Evolutionary conservation across 2,888 invertebrate genomes (phyloP), one percentile per base, ranked within the genome.

Genomic region (Temnothorax unifasciatus): DNA sequence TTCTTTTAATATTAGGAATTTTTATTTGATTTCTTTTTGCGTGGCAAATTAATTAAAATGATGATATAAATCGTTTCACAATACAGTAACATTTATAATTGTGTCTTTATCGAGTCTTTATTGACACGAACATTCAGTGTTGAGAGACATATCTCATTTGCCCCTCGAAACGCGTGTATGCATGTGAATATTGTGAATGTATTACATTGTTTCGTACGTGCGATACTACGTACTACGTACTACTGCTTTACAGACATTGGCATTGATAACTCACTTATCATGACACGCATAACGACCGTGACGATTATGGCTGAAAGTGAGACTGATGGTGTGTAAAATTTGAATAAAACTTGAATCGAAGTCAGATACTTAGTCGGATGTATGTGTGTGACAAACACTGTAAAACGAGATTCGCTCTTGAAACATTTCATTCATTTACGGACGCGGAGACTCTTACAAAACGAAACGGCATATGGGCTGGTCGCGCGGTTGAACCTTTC

Each of bases 231-330:
- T 38, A n/a, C 38, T 69, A 34, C 18, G n/a, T n/a, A n/a, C n/a
- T n/a, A n/a, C n/a, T n/a, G n/a, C n/a, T 34, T 13, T 54, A 41
- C 54, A 68, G 54, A 44, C 77, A 68, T 77, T 77, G 77, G 13
- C 77, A 77, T 68, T 77, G 57, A 79, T 71, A 71, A 71, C 68
- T 57, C 29, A 41, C 29, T 47, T 34, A 79, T 59, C 44, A 3
- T 29, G 29, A 29, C 29, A 15, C 2, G 47, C 47, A 71, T 71
- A 47, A 81, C 47, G 47, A 57, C 15, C 25, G 54, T 13, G 69
- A 54, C 6, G 13, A 34, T 77, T 18, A 11, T 34, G n/a, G 47
- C 29, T 15, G 44, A 77, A 64, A 74, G 44, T 50, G n/a, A 21
- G 29, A 61, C 41, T 34, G 2, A 11, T 15, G 11, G 9, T 69